Conservation (phyloP, 2,113 vertebrate genomes). For the Podarcis cretensis region DNA sequence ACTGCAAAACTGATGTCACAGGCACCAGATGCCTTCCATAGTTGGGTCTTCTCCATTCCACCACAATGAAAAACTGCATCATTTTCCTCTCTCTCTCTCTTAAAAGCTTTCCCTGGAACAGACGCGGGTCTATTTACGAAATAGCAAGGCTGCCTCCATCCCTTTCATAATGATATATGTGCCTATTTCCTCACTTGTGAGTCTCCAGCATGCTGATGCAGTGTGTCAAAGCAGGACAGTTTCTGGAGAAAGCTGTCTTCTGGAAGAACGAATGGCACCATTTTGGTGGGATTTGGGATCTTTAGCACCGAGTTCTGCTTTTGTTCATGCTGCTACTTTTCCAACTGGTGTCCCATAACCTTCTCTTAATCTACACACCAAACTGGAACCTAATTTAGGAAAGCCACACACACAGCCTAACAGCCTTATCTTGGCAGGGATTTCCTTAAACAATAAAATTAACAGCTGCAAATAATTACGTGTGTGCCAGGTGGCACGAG, state of each 20-base stretch:
- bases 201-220: background rate
- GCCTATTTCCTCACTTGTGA: background rate
- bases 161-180: background rate
- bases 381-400: background rate
- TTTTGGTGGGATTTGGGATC: background rate
- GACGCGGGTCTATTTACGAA: background rate
- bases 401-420: background rate
- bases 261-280: background rate
- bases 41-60: background rate
- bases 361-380: background rate
- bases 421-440: background rate
- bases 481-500: constrained; percentile 20
- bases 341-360: background rate
- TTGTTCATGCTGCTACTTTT: background rate
- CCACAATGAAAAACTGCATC: background rate
- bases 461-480: constrained; percentile 37
- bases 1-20: background rate
- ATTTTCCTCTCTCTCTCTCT: too few relatives aligned
- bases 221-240: background rate
- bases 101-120: background rate
- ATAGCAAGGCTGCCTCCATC: background rate
- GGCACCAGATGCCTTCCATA: background rate
- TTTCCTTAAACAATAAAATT: constrained; percentile 66
- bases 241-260: background rate
- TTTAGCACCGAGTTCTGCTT: background rate